phyloP scores from a whole-genome alignment of 2,888 invertebrate genomes.

The Spodoptera exigua region DNA sequence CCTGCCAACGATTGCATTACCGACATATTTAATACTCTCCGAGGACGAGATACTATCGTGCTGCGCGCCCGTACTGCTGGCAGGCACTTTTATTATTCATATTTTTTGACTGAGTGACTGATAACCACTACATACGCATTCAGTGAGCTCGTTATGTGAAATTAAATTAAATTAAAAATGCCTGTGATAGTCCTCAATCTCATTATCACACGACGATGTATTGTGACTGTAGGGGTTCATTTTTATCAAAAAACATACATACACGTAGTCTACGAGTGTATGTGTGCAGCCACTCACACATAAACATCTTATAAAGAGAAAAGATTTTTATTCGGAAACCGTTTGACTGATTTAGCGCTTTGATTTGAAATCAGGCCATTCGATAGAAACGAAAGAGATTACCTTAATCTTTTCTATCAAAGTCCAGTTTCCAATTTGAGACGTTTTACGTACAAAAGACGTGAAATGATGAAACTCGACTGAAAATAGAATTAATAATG shows the following conservation, averaged over 20 bases:
- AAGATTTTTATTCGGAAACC: constrained; percentile 11
- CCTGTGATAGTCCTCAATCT: neutral
- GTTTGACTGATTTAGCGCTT: constrained; percentile 26
- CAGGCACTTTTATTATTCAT: constrained; percentile 1
- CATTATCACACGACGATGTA: constrained; percentile 1
- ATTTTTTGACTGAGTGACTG: too few species aligned
- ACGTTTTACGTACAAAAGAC: constrained; percentile 1
- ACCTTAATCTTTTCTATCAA: constrained; percentile 25
- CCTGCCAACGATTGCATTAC: constrained; percentile 50
- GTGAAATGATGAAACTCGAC: neutral
- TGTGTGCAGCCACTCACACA: neutral
- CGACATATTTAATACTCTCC: constrained; percentile 43
- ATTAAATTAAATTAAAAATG: neutral
- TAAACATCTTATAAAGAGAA: neutral
- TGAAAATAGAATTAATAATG: too few species aligned
- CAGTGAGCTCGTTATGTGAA: neutral
- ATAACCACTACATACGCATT: too few species aligned
- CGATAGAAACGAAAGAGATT: constrained; percentile 27
- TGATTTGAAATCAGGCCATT: constrained; percentile 21
- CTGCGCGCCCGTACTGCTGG: constrained; percentile 22
- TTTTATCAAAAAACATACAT: neutral
- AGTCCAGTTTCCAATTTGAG: constrained; percentile 12
- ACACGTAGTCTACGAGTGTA: neutral
- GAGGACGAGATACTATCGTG: constrained; percentile 35
- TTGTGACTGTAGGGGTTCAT: too few species aligned